Evolutionary conservation across 2,797 vertebrate genomes (phyloP), one percentile per base, ranked within the genome.

Genomic region (Mastacembelus armatus): DNA sequence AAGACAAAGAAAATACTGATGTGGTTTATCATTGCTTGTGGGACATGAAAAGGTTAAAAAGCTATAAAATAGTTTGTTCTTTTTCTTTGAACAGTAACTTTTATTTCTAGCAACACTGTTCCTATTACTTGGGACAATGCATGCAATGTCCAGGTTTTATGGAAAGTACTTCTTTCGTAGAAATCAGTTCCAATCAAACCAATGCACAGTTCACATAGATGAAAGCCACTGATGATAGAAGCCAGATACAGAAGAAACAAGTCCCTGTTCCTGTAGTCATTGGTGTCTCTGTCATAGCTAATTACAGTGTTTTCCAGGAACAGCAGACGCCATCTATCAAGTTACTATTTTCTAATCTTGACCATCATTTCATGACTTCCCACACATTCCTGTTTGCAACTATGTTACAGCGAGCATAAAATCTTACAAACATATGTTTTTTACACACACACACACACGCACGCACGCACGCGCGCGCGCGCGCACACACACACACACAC

Each of bases 331-430:
- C 63, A n/a, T 24, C 29, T 85, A 89, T 91, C 86, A 84, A 57
- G 52, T 89, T 63, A 78, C 80, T 6, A 48, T 62, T 74, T 85
- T 89, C 90, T 90, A 92, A 91, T 87, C 66, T 91, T 88, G 86
- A 89, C 85, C 47, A 26, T 77, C 26, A 76, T 71, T 74, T 76
- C 61, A 65, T 50, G 54, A 75, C 59, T 52, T 57, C 33, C 47
- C 22, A 48, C 64, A n/a, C n/a, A n/a, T n/a, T n/a, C n/a, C n/a
- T n/a, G n/a, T n/a, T n/a, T n/a, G n/a, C n/a, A n/a, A n/a, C n/a
- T n/a, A n/a, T n/a, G n/a, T n/a, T n/a, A n/a, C n/a, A n/a, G n/a
- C n/a, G n/a, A n/a, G n/a, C n/a, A n/a, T n/a, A n/a, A n/a, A n/a
- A n/a, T n/a, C n/a, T n/a, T n/a, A n/a, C n/a, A n/a, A n/a, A n/a